These are phyloP conservation scores for Oryctes rhinoceros DNA, from an alignment of 1,140 invertebrate species.

Conservation along the genomic window DNA sequence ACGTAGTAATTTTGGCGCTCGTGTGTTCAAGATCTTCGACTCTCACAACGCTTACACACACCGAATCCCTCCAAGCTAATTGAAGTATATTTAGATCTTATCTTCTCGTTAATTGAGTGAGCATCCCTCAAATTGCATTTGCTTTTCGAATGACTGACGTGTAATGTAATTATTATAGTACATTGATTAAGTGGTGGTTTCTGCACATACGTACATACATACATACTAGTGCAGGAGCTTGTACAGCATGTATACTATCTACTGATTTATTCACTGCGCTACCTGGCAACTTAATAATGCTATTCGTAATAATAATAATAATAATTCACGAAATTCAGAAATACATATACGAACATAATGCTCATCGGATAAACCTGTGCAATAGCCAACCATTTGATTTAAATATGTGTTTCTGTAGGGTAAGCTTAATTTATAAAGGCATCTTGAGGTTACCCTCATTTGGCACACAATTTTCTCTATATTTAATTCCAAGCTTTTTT, in stretches of 20 bases:
- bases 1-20: background rate
- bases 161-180: background rate
- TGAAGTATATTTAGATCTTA: conserved; percentile 15
- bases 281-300: background rate
- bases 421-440: no score
- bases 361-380: no score
- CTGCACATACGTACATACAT: background rate
- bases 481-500: no score
- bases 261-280: background rate
- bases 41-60: conserved; percentile 7
- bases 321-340: no score
- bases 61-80: background rate
- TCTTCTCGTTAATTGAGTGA: background rate
- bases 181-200: conserved; percentile 1
- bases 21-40: background rate
- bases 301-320: no score
- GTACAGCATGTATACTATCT: background rate
- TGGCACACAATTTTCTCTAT: no score
- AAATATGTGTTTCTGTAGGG: no score
- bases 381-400: no score
- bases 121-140: conserved; percentile 4
- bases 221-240: background rate
- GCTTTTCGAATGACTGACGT: conserved; percentile 3
- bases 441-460: no score
- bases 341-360: no score